Base-by-base conservation (phyloP, 2,797 vertebrate species). In the Dendrocincla tyrannina region DNA sequence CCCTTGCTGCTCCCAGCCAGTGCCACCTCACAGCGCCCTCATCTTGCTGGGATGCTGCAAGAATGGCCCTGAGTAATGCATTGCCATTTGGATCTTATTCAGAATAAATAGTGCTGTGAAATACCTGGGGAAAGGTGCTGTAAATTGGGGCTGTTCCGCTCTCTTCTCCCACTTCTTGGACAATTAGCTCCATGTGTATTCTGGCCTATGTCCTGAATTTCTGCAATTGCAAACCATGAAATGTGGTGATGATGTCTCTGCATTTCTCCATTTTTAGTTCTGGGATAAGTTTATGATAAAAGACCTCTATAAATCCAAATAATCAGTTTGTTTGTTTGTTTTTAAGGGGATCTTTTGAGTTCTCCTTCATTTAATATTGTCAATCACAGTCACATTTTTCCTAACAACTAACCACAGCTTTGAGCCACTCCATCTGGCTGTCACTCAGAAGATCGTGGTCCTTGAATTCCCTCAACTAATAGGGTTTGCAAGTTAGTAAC, bases 321-420 rank as follows among this genome's bases (percentile, higher is more conserved):
- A 77, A 91, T 28, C 10, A 28, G 6, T 39, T 30, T 35, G 70
- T 88, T 91, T 72, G 83, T 50, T 49, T 78, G 75, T 47, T 91
- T 89, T 53, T 63, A 75, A 96, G 85, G 32, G 41, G 69, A 70
- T 75, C 63, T 88, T 90, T 97, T 85, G 91, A 94, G 69, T 92
- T 95, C 84, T 91, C 92, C 80, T 89, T 60, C 18, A 25, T 69
- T 79, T 85, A 44, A 59, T 76, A 11, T 70, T 76, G 67, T 91
- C 85, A 82, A 16, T 92, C 75, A 73, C 32, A 72, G 50, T 17
- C 50, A 86, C 47, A 35, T 42, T 91, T 85, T 80, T 37, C 47
- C 55, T 41, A 50, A 16, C 27, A 53, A 17, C 30, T 28, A 50
- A 46, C 24, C 44, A 2, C 20, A 52, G 47, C 23, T 53, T 68